Evolutionary conservation across 1,140 invertebrate genomes (phyloP), one percentile per base, ranked within the genome.

Genomic region (Zophobas atratus): DNA sequence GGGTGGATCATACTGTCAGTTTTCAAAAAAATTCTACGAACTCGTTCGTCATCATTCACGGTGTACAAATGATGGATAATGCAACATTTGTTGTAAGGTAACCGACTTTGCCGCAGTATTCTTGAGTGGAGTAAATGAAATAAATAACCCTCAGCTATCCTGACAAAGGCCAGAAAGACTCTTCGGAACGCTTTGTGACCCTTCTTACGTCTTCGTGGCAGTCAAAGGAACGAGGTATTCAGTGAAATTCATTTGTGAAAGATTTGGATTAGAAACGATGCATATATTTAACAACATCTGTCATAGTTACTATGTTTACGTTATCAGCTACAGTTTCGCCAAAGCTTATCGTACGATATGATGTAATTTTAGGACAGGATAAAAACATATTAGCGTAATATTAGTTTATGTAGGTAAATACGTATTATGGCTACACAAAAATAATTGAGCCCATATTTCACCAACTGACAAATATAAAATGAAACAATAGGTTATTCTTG

Each of bases 51-150:
- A 41, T 63, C 57, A 63, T 63, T 57, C 55, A 57, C 32, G 55
- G 55, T 34, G 55, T 57, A 57, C 55, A 57, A 57, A 57, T 57
- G 55, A 57, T 57, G 55, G 55, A 63, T 63, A 63, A 63, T 63
- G 60, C 38, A 67, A 67, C 60, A 67, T 67, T 67, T 67, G 60
- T 67, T 41, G 60, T 36, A 46, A 67, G 39, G 60, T 67, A 67
- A 67, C 60, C 60, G 39, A 63, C 57, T 63, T 63, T 38, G 36
- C 39, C 34, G 20, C 34, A 8, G 35, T 39, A 60, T 67, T 67
- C 60, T 43, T 39, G 34, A 67, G 60, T 39, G n/a, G 33, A 67
- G 60, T 67, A 67, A 67, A 67, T 51, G 60, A 67, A 67, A 67
- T 67, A 67, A 67, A 67, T 67, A 67, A 67, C 60, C 33, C 39